Conservation (phyloP, 2,113 vertebrate species). For the Tiliqua scincoides region DNA sequence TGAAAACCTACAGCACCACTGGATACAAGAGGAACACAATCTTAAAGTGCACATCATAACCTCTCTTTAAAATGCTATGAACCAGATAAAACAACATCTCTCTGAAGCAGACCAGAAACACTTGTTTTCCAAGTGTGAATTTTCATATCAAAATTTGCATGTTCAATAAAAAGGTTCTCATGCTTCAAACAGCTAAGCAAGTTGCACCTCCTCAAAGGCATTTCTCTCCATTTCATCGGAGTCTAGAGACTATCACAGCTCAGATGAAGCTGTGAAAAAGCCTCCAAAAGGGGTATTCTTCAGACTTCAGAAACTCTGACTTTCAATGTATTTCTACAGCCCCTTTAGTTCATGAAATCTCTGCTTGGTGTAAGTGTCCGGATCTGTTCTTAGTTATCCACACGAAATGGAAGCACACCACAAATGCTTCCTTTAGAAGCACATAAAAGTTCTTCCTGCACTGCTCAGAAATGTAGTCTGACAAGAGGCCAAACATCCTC, state of each 20-base stretch:
- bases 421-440: background rate
- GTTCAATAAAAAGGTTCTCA: background rate
- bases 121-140: background rate
- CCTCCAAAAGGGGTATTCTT: background rate
- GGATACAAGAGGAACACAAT: background rate
- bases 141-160: background rate
- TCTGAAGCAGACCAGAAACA: background rate
- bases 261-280: background rate
- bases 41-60: background rate
- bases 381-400: background rate
- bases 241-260: background rate
- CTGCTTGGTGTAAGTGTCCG: background rate
- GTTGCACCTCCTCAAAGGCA: background rate
- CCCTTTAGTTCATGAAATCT: background rate
- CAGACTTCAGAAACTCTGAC: background rate
- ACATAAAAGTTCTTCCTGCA: background rate
- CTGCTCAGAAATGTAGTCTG: background rate
- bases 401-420: too few species aligned
- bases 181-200: background rate
- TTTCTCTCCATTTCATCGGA: background rate
- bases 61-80: background rate
- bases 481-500: too few species aligned
- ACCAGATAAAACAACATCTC: background rate
- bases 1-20: background rate
- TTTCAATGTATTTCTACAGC: background rate